phyloP scores from a whole-genome alignment of 2,113 vertebrate species.

The Lophius piscatorius region DNA sequence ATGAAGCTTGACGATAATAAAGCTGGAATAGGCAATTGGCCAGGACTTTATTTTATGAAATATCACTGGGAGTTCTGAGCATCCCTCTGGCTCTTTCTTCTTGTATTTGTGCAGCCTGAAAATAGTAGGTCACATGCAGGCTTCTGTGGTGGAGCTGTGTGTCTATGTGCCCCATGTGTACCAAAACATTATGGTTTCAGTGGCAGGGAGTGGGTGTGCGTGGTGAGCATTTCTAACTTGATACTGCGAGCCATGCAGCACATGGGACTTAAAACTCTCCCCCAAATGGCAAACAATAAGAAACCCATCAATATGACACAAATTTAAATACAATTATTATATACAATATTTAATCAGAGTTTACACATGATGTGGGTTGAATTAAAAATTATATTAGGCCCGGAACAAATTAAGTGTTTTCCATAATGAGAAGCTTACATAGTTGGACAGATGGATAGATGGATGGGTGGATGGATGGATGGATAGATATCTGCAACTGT shows the following conservation, averaged over 20 bases:
- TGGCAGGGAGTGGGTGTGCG: slow-evolving; percentile 35
- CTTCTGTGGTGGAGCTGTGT: slow-evolving; percentile 29
- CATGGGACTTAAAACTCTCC: neutral
- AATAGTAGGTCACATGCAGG: slow-evolving; percentile 26
- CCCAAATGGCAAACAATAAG: neutral
- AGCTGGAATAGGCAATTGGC: slow-evolving; percentile 4
- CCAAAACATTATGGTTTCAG: too few relatives aligned
- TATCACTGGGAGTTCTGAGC: neutral
- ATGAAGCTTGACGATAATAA: slow-evolving; percentile 57
- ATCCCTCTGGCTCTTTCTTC: neutral
- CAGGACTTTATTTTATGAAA: slow-evolving; percentile 6
- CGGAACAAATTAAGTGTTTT: too few relatives aligned
- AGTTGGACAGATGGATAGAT: too few relatives aligned
- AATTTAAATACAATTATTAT: too few relatives aligned
- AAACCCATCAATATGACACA: too few relatives aligned
- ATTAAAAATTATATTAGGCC: too few relatives aligned
- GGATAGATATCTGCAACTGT: too few relatives aligned
- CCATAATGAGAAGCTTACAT: too few relatives aligned
- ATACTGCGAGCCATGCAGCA: slow-evolving; percentile 35
- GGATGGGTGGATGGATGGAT: too few relatives aligned
- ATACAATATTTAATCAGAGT: too few relatives aligned
- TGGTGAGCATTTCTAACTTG: slow-evolving; percentile 37
- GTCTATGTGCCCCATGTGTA: slow-evolving; percentile 26
- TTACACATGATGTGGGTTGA: too few relatives aligned
- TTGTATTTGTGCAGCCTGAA: slow-evolving; percentile 4